Base-by-base conservation (phyloP, 2,888 invertebrate species). In the Rhamphomyia laevipes region DNA sequence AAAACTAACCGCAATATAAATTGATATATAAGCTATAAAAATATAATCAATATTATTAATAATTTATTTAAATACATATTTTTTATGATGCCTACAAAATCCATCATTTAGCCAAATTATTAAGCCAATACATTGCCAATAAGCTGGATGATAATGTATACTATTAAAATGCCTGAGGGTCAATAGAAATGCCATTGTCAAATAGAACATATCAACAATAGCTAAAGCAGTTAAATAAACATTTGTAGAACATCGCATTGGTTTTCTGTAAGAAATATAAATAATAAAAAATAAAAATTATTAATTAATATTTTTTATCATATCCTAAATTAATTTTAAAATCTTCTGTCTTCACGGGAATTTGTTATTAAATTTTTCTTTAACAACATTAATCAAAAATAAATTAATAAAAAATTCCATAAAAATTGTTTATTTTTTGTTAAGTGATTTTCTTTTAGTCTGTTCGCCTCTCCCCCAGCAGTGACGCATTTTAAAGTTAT, bases 231-330 rank as follows among this genome's bases (percentile, higher is more conserved):
- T 80, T 55, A 86, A 70, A 67, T 86, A 86, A 51, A 77, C 76
- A 67, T 86, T 85, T 51, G 85, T 86, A 37, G 84, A 83, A 53
- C 81, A 79, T 59, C 81, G 72, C 84, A 86, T 86, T 45, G 82
- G 76, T 55, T 79, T 73, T 55, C 76, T 76, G 59, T 52, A 56
- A 15, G n/a, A n/a, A n/a, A n/a, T n/a, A 41, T 11, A 18, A 16
- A 18, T n/a, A 40, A n/a, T n/a, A n/a, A n/a, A n/a, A n/a, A n/a
- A n/a, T n/a, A n/a, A n/a, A n/a, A n/a, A n/a, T n/a, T n/a, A n/a
- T n/a, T n/a, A n/a, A n/a, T n/a, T n/a, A n/a, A n/a, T n/a, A n/a
- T n/a, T n/a, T n/a, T n/a, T n/a, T n/a, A n/a, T n/a, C n/a, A n/a
- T n/a, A n/a, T n/a, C n/a, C n/a, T n/a, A n/a, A n/a, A n/a, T n/a